Evolutionary conservation across 2,888 invertebrate species (phyloP).

Genomic region (Sympetrum striolatum): DNA sequence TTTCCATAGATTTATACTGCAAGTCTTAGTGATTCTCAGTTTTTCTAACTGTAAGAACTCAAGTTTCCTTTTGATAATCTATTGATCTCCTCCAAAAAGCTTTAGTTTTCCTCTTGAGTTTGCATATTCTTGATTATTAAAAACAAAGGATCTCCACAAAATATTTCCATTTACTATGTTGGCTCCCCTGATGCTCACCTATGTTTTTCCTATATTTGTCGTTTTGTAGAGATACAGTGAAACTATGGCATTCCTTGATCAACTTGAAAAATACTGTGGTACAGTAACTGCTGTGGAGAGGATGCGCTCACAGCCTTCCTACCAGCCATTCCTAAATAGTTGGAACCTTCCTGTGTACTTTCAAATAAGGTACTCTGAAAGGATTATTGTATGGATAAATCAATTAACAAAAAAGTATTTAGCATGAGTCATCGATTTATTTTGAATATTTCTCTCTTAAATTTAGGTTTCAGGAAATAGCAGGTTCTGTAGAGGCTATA

Average conservation of each 20-base stretch:
- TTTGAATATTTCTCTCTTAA: neutral
- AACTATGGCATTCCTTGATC: constrained; percentile 76
- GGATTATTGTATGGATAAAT: neutral
- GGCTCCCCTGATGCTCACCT: neutral
- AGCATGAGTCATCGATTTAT: neutral
- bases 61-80: no score
- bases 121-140: no score
- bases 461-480: constrained; percentile 87
- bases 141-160: no score
- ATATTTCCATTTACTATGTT: no score
- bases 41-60: no score
- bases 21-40: no score
- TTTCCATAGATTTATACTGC: no score
- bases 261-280: constrained; percentile 72
- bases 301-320: constrained; percentile 73
- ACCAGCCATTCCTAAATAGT: constrained; percentile 79
- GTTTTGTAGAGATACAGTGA: constrained; percentile 72
- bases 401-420: neutral
- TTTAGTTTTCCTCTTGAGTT: no score
- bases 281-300: constrained; percentile 65
- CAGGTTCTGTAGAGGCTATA: constrained; percentile 69
- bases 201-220: constrained; percentile 47
- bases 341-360: constrained; percentile 98
- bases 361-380: constrained; percentile 71
- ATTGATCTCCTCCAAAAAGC: no score